Base-by-base conservation (phyloP, 2,888 invertebrate genomes). In the Rhamphomyia laevipes region DNA sequence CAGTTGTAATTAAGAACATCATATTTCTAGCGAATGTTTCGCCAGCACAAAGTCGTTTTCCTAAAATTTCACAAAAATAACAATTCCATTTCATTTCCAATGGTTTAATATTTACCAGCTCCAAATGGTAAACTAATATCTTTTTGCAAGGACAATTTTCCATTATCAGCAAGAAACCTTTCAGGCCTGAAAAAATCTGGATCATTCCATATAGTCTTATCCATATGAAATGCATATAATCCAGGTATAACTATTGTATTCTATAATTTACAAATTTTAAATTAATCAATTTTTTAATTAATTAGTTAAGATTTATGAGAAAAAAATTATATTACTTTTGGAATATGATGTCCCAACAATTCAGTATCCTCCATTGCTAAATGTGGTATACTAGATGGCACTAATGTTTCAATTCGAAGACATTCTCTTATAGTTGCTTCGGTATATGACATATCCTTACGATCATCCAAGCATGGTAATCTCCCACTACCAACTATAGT, bases 21-120 rank as follows among this genome's bases (percentile, higher is more conserved):
- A 74, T 72, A 55, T 81, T 81, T 2, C 84, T 72, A 0, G 83
- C 77, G 61, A 78, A 82, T 0, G 83, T 83, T 63, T 84, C 84
- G 0, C 84, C 85, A 0, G 81, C 77, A 59, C 85, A 85, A 0
- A 83, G 65, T 27, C 84, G 73, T 56, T 77, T 76, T 1, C 84
- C 83, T 78, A 63, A 1, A 60, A 61, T 53, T 2, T 41, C 49
- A 21, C 41, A 9, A 46, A 48, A 35, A 1, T 16, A n/a, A 13
- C 40, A 10, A 45, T 46, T 10, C 35, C 15, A 48, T 18, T 43
- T 11, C 17, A 33, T 27, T 33, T 16, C 43, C 27, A 48, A 16
- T 33, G 38, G 31, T 45, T 30, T 9, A 1, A 37, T 17, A 27
- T 59, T 64, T 64, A 80, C 82, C 82, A 56, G 78, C 77, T 43